Evolutionary conservation across 1,140 invertebrate genomes (phyloP).

Genomic region (Agrilus planipennis): DNA sequence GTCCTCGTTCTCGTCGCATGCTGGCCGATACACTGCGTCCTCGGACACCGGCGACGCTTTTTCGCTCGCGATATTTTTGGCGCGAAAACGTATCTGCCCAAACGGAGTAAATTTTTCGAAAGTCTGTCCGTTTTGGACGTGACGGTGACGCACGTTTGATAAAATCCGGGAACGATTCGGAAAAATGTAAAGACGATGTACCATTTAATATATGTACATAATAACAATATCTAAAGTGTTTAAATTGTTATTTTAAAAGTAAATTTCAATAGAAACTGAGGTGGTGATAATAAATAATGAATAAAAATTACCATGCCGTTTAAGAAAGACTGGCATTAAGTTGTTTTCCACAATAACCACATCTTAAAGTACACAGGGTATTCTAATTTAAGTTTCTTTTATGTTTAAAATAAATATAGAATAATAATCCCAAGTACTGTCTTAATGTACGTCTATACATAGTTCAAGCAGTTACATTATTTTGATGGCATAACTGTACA

Average conservation of each 20-base stretch:
- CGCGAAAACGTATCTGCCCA: slow-evolving; percentile 24
- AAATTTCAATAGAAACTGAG: neutral
- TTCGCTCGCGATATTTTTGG: slow-evolving; percentile 18
- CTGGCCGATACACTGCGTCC: slow-evolving; percentile 6
- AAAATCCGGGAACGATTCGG: neutral
- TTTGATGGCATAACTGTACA: neutral
- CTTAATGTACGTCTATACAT: too few relatives aligned
- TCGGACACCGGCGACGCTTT: slow-evolving; percentile 4
- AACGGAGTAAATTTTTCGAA: neutral
- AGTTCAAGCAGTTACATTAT: too few relatives aligned
- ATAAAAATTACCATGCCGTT: too few relatives aligned
- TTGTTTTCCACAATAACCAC: too few relatives aligned
- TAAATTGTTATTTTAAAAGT: neutral
- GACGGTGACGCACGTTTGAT: neutral
- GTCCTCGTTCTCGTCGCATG: slow-evolving; percentile 5
- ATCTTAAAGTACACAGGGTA: too few relatives aligned
- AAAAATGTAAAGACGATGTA: neutral
- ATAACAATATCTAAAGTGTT: neutral
- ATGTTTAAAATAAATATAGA: too few relatives aligned
- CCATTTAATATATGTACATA: neutral
- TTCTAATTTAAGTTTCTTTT: too few relatives aligned
- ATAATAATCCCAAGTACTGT: too few relatives aligned
- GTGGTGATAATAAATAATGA: too few relatives aligned
- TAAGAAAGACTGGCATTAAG: too few relatives aligned
- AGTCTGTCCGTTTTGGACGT: neutral